Base-by-base conservation (phyloP, 2,888 invertebrate species). In the Thumatha senex region DNA sequence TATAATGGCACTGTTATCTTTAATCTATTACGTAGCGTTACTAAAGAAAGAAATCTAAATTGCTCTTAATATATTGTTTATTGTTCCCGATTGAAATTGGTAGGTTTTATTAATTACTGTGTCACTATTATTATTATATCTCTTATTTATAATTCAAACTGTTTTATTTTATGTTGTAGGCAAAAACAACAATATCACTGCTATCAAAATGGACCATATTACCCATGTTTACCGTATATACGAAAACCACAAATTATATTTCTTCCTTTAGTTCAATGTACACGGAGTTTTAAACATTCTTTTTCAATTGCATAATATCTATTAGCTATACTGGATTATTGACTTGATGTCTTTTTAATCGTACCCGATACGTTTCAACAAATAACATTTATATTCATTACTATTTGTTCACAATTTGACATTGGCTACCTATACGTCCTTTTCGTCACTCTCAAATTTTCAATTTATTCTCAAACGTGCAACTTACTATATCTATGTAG, bases 321-420 rank as follows among this genome's bases (percentile, higher is more conserved):
- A 39, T 46, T 33, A 73, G 70, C 70, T 76, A 77, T 61, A 70
- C 63, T 75, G 70, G 71, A 77, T 78, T n/a, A n/a, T n/a, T 73
- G 79, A 82, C 80, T 72, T 68, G 63, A 61, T 81, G 83, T 82
- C 82, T 84, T 83, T 80, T 83, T 78, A 63, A 70, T 72, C 70
- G 72, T 83, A 78, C 75, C 69, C 70, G 72, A 79, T 80, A 84
- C 78, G 74, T 71, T 82, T 82, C 82, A 88, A 89, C 88, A 87
- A 86, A 73, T 82, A 89, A 88, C 87, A 89, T 85, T 84, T 64
- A 80, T 76, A 74, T 79, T 78, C 71, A 75, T 80, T 76, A 75
- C 72, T 81, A 78, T 70, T 72, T 76, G 80, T 84, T 81, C 85
- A 89, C 83, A 86, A 80, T 76, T 84, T 84, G 84, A 86, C 88